Percentiles rank a stretch among this genome's conserved stretches.
Conservation (phyloP, 1,140 invertebrate species). For the Episyrphus balteatus region DNA sequence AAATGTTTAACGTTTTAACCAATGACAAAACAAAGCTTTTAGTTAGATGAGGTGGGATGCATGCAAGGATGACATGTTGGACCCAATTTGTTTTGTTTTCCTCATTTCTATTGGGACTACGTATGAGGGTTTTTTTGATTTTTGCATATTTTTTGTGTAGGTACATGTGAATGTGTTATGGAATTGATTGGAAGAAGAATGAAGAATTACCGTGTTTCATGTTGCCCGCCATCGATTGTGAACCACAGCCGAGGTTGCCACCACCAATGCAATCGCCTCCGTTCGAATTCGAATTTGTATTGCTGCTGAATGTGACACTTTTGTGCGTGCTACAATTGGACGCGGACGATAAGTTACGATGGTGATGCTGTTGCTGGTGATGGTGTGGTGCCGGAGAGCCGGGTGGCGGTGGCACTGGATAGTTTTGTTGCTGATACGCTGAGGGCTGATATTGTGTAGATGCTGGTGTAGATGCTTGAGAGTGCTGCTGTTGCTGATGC, state of each 20-base stretch:
- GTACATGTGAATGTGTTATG: neutral
- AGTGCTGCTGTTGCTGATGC: slow-evolving; percentile 15
- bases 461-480: slow-evolving; percentile 9
- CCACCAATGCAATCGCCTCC: slow-evolving; percentile 15
- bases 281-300: slow-evolving; percentile 3
- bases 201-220: slow-evolving; percentile 34
- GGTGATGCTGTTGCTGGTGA: slow-evolving; percentile 23
- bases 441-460: slow-evolving; percentile 8
- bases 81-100: neutral
- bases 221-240: slow-evolving; percentile 37
- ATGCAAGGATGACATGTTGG: neutral
- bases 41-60: neutral
- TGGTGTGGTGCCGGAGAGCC: neutral
- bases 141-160: neutral
- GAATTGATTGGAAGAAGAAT: neutral
- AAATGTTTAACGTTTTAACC: neutral
- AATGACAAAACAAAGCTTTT: neutral
- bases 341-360: slow-evolving; percentile 32
- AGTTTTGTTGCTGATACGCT: slow-evolving; percentile 21
- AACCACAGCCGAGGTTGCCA: slow-evolving; percentile 30
- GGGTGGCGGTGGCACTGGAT: neutral
- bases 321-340: slow-evolving; percentile 35
- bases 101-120: neutral
- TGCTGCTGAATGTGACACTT: slow-evolving; percentile 34
- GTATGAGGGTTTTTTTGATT: neutral